Evolutionary conservation across 2,113 vertebrate species (phyloP), one percentile per base, ranked within the genome.

Genomic region (Odontesthes bonariensis): DNA sequence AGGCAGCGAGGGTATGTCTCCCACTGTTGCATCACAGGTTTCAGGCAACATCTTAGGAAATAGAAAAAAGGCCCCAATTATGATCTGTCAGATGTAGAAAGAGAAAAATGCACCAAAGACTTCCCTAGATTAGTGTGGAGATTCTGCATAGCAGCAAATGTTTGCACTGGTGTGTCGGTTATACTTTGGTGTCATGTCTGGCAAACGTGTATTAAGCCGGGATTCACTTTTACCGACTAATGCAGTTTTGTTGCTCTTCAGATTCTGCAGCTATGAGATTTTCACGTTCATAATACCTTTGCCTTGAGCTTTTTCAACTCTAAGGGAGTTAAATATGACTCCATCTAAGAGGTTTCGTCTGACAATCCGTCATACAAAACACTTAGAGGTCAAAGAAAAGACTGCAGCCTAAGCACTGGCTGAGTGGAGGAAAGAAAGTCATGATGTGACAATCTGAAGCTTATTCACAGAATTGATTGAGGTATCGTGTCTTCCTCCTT

Each of bases 381-480:
- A 89, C 76, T 91, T 87, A 78, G 90, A 92, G 92, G 90, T 92
- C 88, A 91, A 89, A 88, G 86, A 77, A 75, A 82, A 90, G 82
- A 90, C 79, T 84, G 87, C 86, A 88, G 88, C 86, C 80, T 91
- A 89, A 92, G 91, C 90, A 92, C 68, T 53, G 84, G 81, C 72
- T 86, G 73, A 77, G 85, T 63, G 81, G 55, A 83, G 71, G 46
- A 47, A 74, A 86, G 76, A 77, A 89, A 83, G 87, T 69, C 77
- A 83, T 87, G 87, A 91, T 81, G 81, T 88, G 82, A 92, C 89
- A 81, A 82, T 79, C 75, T 86, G 84, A 89, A 91, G 83, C 88
- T 85, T 88, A 86, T 89, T 91, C 91, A 78, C 71, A 5, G 84
- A 84, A 92, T 90, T 92, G 92, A 93, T 92, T 88, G 90, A 92